Evolutionary conservation across 2,113 vertebrate genomes (phyloP), one percentile per base, ranked within the genome.

Genomic region (Xyrauchen texanus): DNA sequence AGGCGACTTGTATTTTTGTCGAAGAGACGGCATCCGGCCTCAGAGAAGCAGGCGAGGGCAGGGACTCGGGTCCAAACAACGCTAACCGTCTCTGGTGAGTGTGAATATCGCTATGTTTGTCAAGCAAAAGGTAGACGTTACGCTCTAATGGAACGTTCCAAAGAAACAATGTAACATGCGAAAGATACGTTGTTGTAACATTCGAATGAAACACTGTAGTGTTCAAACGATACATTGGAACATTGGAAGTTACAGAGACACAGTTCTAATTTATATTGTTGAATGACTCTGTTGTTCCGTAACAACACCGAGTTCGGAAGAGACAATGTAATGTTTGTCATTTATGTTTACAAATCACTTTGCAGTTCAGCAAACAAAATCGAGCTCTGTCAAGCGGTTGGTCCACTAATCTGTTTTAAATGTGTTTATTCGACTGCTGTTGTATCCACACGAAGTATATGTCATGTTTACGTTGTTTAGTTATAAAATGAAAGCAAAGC

Each of bases 21-120:
- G 89, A 85, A 90, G 88, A 88, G 79, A 84, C 87, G 87, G 88
- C 87, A 90, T 87, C 91, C 90, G 92, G 91, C 91, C 91, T 88
- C 86, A 52, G 84, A 79, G 77, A 86, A 85, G 85, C 66, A 76
- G 63, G 71, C 78, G 75, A 86, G 88, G 87, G 88, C 86, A 88
- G 88, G 86, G 78, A 80, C 60, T 87, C 88, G 82, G 74, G 80
- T 85, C 21, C 63, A 82, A 89, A 86, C 87, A 71, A 85, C 86
- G 79, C 87, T 83, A 79, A 85, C 61, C 68, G 84, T 90, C 87
- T 85, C 88, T 92, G 92, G 93, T 93, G 88, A 88, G 61, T 55
- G 7, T 42, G 55, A 58, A 58, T 58, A 58, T 58, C 13, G 55
- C 13, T 58, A 6, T 13, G 15, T 52, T 16, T 4, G 46, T 4